These are phyloP conservation scores for Yponomeuta plumbellus DNA, from an alignment of 2,888 invertebrate genomes.

Conservation along the genomic window DNA sequence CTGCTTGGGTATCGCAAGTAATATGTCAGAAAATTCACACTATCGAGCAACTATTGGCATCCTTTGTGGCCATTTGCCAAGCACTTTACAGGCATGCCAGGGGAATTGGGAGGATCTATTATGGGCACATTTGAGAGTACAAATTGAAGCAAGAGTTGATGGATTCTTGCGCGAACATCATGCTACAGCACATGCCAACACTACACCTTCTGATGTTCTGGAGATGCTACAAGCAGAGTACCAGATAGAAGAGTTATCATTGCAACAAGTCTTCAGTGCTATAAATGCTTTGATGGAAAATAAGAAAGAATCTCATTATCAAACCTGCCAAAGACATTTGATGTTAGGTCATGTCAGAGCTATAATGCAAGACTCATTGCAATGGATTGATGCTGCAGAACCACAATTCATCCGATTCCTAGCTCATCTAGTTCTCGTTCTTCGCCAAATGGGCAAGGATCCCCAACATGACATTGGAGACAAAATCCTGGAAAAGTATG, in stretches of 20 bases:
- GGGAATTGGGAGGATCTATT: constrained; percentile 92
- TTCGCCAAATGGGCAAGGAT: constrained; percentile 86
- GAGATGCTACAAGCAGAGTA: constrained; percentile 59
- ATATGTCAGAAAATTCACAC: constrained; percentile 73
- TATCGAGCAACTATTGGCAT: constrained; percentile 83
- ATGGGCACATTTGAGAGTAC: constrained; percentile 90
- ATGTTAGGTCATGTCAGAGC: constrained; percentile 88
- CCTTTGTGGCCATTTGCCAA: constrained; percentile 88
- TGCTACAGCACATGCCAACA: constrained; percentile 61
- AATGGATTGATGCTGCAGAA: constrained; percentile 77
- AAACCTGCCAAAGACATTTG: constrained; percentile 88
- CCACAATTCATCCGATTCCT: constrained; percentile 84
- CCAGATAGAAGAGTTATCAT: constrained; percentile 51
- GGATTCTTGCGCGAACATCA: constrained; percentile 69
- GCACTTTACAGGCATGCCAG: constrained; percentile 84
- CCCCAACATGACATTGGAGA: constrained; percentile 83
- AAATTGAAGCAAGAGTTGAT: constrained; percentile 91
- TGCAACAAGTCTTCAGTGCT: constrained; percentile 62
- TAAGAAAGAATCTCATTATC: constrained; percentile 80
- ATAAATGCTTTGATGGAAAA: constrained; percentile 66
- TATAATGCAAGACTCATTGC: constrained; percentile 82
- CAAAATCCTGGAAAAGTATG: constrained; percentile 84
- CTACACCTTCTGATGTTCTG: constrained; percentile 55
- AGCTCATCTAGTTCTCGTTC: constrained; percentile 89
- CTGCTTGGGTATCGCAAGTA: constrained; percentile 79